phyloP scores from a whole-genome alignment of 2,113 vertebrate genomes.

The Festucalex cinctus region DNA sequence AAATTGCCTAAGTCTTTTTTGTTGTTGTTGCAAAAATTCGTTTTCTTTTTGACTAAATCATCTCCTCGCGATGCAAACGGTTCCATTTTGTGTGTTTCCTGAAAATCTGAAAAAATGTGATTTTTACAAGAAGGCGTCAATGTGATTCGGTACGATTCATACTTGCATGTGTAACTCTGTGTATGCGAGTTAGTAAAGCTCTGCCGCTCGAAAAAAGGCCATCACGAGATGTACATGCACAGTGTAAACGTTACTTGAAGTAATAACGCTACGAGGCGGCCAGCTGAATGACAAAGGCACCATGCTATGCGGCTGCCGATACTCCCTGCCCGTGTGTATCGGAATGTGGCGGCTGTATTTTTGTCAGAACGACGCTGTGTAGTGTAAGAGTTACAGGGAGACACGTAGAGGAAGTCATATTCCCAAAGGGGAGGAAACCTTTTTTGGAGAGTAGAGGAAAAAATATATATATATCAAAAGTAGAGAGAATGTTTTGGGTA shows the following conservation, averaged over 20 bases:
- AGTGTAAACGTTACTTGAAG: slow-evolving; percentile 35
- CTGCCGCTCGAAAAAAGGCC: slow-evolving; percentile 51
- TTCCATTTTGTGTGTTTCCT: too few species aligned
- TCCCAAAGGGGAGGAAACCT: neutral
- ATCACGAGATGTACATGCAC: slow-evolving; percentile 11
- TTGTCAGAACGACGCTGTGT: neutral
- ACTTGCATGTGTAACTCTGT: slow-evolving; percentile 42
- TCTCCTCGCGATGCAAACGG: too few species aligned
- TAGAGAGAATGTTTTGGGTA: neutral
- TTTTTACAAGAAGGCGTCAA: neutral
- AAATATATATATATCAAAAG: neutral
- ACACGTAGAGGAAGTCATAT: neutral
- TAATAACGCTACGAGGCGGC: slow-evolving; percentile 24
- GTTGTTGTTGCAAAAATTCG: too few species aligned
- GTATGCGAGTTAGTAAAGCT: slow-evolving; percentile 62
- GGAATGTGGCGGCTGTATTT: neutral
- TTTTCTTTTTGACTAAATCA: too few species aligned
- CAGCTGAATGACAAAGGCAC: slow-evolving; percentile 60
- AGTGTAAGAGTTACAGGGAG: slow-evolving; percentile 1
- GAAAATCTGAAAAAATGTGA: too few species aligned
- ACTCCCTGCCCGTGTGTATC: slow-evolving; percentile 13
- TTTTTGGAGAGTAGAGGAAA: neutral
- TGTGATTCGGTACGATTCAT: slow-evolving; percentile 28
- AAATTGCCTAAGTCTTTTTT: too few species aligned
- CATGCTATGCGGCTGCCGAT: slow-evolving; percentile 58